Evolutionary conservation across 2,113 vertebrate species (phyloP), one percentile per base, ranked within the genome.

Genomic region (Nestor notabilis): DNA sequence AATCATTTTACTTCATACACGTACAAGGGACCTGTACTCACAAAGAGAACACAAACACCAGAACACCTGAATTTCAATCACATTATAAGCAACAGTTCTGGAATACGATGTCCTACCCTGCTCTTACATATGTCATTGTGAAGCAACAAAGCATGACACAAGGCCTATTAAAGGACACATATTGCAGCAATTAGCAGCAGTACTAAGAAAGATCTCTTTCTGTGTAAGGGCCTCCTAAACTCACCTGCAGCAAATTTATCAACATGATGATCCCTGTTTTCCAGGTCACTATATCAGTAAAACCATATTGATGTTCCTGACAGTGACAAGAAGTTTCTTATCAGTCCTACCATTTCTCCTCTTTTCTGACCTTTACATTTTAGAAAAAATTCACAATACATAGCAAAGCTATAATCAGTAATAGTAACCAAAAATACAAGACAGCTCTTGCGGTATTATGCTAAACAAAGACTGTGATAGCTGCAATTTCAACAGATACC

Each of bases 81-180:
- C 4, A 8, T 47, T 43, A 17, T 44, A 69, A 69, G 31, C 20
- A 75, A 68, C 47, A 69, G 9, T 53, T 81, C 44, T 81, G 74
- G 43, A 78, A 47, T 46, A 37, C 5, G 16, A 33, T 71, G 17
- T n/a, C 61, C 29, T 53, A 55, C 10, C 4, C n/a, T 47, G 29
- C n/a, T 68, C 31, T 43, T 55, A 52, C 6, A 9, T 33, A 35
- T 9, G 14, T 17, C 39, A 53, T 1, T 0, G 9, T 61, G n/a
- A 81, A 81, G 61, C 14, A 69, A 75, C 31, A 63, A 61, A 74
- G 13, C 16, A 29, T 35, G 44, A 66, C 24, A 37, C 31, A 46
- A 44, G 29, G 35, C 6, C 44, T 33, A 21, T 37, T 61, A 43
- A 55, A 63, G 27, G 41, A 29, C 9, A 20, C 3, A 25, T 44